Conservation (phyloP, 2,113 vertebrate genomes). For the Lophius piscatorius region DNA sequence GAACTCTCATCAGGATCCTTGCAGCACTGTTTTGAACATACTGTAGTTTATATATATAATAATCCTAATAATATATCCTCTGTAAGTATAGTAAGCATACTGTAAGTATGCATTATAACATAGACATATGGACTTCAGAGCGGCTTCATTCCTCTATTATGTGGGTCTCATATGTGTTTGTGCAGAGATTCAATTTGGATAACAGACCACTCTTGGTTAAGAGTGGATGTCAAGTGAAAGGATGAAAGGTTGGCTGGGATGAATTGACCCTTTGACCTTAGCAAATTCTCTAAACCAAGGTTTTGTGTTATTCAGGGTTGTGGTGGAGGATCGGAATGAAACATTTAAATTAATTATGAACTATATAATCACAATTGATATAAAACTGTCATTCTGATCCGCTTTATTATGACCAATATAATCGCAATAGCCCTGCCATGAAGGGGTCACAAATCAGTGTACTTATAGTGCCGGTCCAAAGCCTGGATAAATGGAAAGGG, state of each 20-base stretch:
- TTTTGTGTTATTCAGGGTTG: conserved; percentile 6
- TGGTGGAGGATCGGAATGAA: not conserved
- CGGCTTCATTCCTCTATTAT: conserved; percentile 13
- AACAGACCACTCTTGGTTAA: not conserved
- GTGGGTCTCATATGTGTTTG: conserved; percentile 5
- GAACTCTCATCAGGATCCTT: too few relatives aligned
- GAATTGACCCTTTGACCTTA: conserved; percentile 13
- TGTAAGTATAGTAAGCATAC: too few relatives aligned
- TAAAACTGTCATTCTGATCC: too few relatives aligned
- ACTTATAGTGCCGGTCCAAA: too few relatives aligned
- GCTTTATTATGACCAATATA: not conserved
- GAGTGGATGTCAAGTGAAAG: conserved; percentile 20
- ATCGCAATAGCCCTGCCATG: too few relatives aligned
- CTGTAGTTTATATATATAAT: too few relatives aligned
- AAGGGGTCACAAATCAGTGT: too few relatives aligned
- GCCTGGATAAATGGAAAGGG: too few relatives aligned
- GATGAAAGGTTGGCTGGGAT: conserved; percentile 24
- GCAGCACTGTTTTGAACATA: too few relatives aligned
- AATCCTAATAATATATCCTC: too few relatives aligned
- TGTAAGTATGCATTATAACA: too few relatives aligned
- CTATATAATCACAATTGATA: too few relatives aligned
- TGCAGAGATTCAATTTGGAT: conserved; percentile 24
- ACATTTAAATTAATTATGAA: not conserved
- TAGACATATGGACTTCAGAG: not conserved
- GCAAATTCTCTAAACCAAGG: conserved; percentile 15